phyloP scores from a whole-genome alignment of 64 coral and sea anemone genomes.

The Porites lutea region DNA sequence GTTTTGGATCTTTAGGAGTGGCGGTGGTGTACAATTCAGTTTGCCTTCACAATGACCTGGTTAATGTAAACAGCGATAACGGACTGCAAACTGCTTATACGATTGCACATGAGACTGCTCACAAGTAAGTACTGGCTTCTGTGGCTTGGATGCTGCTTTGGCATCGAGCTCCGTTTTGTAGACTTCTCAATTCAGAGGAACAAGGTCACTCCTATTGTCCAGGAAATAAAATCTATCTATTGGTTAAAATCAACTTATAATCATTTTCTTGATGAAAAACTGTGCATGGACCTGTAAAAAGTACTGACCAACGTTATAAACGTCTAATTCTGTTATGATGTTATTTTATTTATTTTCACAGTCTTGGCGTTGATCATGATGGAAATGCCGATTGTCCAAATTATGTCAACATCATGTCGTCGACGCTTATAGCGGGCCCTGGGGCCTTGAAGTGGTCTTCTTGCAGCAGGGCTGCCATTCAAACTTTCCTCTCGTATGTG shows the following conservation, averaged over 20 bases:
- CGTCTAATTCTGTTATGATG: not conserved
- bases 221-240: too few relatives aligned
- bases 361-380: constrained; percentile 76
- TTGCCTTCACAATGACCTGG: not conserved
- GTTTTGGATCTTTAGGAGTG: not conserved
- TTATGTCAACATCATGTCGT: constrained; percentile 57
- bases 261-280: too few relatives aligned
- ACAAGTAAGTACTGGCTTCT: constrained; percentile 40
- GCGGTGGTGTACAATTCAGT: not conserved
- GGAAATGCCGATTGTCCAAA: constrained; percentile 45
- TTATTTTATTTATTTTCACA: constrained; percentile 27
- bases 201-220: too few relatives aligned
- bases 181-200: too few relatives aligned
- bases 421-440: constrained; percentile 18
- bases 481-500: constrained; percentile 62
- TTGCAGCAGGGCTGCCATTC: constrained; percentile 71
- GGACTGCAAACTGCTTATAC: constrained; percentile 34
- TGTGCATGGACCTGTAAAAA: too few relatives aligned
- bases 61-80: not conserved
- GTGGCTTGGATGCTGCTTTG: too few relatives aligned
- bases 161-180: too few relatives aligned
- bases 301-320: too few relatives aligned
- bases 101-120: constrained; percentile 55
- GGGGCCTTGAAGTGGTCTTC: constrained; percentile 71
- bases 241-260: too few relatives aligned